Evolutionary conservation across 2,113 vertebrate genomes (phyloP).

Genomic region (Pampusana beccarii): DNA sequence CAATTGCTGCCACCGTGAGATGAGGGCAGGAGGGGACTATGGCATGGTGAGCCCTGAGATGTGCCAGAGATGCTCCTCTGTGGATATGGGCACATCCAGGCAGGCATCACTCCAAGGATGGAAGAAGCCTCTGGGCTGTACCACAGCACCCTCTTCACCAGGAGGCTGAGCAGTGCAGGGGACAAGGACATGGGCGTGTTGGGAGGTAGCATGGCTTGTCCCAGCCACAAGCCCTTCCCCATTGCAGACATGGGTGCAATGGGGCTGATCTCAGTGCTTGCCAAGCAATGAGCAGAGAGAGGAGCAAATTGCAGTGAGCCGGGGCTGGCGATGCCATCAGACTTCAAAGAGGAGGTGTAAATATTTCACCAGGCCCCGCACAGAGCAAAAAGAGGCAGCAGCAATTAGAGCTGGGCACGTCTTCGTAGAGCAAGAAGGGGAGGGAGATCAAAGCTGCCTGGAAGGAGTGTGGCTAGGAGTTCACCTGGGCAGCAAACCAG

Average conservation of each 20-base stretch:
- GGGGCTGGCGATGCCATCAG: fast-evolving
- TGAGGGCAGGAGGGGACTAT: fast-evolving
- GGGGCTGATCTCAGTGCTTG: not conserved
- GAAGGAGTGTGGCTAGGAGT: fast-evolving
- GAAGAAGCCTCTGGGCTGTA: not conserved
- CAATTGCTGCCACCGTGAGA: fast-evolving
- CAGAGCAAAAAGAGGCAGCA: not conserved
- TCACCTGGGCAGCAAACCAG: fast-evolving
- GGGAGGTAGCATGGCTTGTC: not conserved
- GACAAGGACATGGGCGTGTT: not conserved
- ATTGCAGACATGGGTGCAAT: fast-evolving
- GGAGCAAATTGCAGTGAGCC: fast-evolving
- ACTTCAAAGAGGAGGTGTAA: slow-evolving; percentile 23
- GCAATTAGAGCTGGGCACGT: not conserved
- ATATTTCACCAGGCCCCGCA: not conserved
- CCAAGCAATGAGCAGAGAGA: not conserved
- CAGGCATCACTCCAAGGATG: not conserved
- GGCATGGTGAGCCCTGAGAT: fast-evolving
- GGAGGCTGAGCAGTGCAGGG: fast-evolving
- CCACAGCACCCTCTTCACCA: fast-evolving
- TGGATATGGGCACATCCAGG: fast-evolving
- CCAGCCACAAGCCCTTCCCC: fast-evolving
- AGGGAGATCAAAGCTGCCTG: not conserved
- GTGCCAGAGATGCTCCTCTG: not conserved
- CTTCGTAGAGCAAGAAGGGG: fast-evolving